Percentiles rank a stretch among this genome's conserved stretches.
phyloP scores from a whole-genome alignment of 2,113 vertebrate species.

The Pelmatolapia mariae region DNA sequence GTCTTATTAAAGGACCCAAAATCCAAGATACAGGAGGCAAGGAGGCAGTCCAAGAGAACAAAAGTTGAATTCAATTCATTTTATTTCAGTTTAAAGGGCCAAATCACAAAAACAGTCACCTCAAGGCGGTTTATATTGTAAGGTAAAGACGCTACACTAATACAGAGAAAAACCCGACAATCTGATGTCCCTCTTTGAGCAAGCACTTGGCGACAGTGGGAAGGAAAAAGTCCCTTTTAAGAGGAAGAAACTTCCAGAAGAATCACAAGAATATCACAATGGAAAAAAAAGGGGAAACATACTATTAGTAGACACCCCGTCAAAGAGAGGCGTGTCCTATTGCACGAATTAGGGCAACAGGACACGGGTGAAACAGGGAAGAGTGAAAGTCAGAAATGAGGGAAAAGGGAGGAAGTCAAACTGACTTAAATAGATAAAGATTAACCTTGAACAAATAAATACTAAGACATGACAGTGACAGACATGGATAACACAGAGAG shows the following conservation, averaged over 20 bases:
- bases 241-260: background rate
- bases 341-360: background rate
- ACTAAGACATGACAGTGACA: background rate
- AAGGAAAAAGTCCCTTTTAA: background rate
- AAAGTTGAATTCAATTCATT: background rate
- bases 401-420: background rate
- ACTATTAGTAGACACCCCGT: background rate
- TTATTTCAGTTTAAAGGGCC: background rate
- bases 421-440: background rate
- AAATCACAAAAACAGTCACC: background rate
- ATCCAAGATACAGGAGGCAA: background rate
- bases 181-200: background rate
- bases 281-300: background rate
- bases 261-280: background rate
- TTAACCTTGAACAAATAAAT: background rate
- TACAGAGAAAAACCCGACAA: background rate
- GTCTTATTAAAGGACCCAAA: background rate
- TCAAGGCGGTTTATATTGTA: background rate
- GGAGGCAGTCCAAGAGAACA: background rate
- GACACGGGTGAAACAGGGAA: background rate
- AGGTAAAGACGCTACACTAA: background rate
- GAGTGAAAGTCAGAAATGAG: background rate
- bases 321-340: background rate
- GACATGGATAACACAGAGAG: background rate
- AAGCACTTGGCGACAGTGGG: background rate